Evolutionary conservation across 2,113 vertebrate species (phyloP).

Genomic region (Ciconia stormi): DNA sequence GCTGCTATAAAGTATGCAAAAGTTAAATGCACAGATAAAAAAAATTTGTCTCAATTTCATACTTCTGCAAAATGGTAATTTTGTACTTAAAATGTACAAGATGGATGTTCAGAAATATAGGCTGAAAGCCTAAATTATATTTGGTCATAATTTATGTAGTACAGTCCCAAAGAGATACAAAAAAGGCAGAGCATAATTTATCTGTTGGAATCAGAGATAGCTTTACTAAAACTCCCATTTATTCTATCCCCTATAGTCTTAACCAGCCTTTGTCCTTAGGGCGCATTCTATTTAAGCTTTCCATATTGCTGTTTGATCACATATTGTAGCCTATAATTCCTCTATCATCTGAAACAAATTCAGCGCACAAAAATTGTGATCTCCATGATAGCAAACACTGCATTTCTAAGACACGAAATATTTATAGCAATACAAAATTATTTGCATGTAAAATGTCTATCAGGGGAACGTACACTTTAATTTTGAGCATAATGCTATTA

Average conservation of each 20-base stretch:
- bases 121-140: conserved; percentile 96
- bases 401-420: conserved; percentile 72
- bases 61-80: conserved; percentile 90
- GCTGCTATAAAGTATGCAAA: conserved; percentile 84
- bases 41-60: conserved; percentile 85
- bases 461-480: conserved; percentile 27
- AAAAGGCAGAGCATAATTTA: conserved; percentile 88
- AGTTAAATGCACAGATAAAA: conserved; percentile 83
- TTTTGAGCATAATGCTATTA: not conserved
- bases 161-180: conserved; percentile 89
- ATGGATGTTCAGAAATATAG: conserved; percentile 90
- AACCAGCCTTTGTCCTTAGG: conserved; percentile 79
- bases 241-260: conserved; percentile 81
- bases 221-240: conserved; percentile 86
- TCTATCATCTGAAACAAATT: conserved; percentile 73
- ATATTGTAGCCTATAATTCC: conserved; percentile 77
- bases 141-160: conserved; percentile 95
- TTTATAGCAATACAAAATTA: conserved; percentile 66
- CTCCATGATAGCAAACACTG: conserved; percentile 63
- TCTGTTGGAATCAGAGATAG: conserved; percentile 88
- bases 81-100: conserved; percentile 87
- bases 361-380: conserved; percentile 71
- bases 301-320: conserved; percentile 76
- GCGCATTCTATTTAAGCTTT: conserved; percentile 76
- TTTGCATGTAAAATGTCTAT: conserved; percentile 66